Conservation (phyloP, 2,113 vertebrate species). For the Hippocampus zosterae region DNA sequence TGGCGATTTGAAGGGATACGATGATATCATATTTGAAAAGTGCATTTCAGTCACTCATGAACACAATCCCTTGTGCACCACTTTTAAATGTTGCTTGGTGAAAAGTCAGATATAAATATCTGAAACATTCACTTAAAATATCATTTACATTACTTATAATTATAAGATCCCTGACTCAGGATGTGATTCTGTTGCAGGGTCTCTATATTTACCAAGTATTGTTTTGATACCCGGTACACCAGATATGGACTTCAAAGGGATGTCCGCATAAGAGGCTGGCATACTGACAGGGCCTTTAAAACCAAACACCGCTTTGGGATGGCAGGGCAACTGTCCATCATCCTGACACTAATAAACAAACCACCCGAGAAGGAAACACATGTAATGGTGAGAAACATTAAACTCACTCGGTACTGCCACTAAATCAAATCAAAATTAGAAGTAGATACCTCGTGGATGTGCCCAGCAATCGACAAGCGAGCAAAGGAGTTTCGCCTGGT, state of each 20-base stretch:
- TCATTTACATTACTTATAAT: neutral
- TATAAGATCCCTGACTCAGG: neutral
- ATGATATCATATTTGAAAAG: neutral
- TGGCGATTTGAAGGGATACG: no score
- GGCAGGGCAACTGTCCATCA: constrained; percentile 60
- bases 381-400: constrained; percentile 20
- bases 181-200: constrained; percentile 30
- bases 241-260: constrained; percentile 65
- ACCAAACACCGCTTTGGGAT: constrained; percentile 69
- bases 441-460: neutral
- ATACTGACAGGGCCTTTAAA: constrained; percentile 62
- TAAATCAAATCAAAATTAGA: neutral
- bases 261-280: constrained; percentile 43
- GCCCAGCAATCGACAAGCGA: neutral
- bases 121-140: neutral
- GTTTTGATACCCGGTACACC: constrained; percentile 55
- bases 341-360: constrained; percentile 44
- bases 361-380: constrained; percentile 14
- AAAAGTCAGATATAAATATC: neutral
- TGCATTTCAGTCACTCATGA: neutral
- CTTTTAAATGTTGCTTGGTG: neutral
- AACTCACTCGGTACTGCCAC: neutral
- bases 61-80: neutral
- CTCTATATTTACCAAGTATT: constrained; percentile 65
- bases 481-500: neutral